A percentile compares a stretch with the other conserved stretches of the same genome.
Evolutionary conservation across 2,888 invertebrate species (phyloP).

Genomic region (Meiosimyza decipiens): DNA sequence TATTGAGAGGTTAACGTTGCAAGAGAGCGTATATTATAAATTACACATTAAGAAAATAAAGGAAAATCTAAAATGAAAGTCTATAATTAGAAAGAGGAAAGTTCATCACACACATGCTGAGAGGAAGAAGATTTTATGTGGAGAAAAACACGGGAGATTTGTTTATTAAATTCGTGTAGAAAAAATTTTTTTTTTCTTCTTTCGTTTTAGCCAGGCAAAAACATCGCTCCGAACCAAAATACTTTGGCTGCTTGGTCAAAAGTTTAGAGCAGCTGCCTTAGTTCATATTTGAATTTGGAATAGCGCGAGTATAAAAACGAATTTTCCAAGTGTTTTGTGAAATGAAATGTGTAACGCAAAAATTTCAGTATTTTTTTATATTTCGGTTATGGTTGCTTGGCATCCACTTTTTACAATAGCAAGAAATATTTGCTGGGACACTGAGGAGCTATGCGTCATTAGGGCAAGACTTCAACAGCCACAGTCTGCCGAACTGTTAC

Average conservation of each 20-base stretch:
- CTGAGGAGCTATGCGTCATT: constrained; percentile 45
- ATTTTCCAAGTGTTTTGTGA: neutral
- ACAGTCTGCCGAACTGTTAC: constrained; percentile 45
- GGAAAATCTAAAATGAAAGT: neutral
- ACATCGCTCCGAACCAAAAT: neutral
- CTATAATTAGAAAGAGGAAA: constrained; percentile 25
- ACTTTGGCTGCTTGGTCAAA: neutral
- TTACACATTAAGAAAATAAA: too few relatives aligned
- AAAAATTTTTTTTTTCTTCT: neutral
- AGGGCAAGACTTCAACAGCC: constrained; percentile 49
- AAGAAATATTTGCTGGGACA: constrained; percentile 40
- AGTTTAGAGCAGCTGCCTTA: neutral
- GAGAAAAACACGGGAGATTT: constrained; percentile 31
- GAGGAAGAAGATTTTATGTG: constrained; percentile 4
- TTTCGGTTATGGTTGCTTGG: constrained; percentile 12
- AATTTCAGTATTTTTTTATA: constrained; percentile 6
- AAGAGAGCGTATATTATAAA: too few relatives aligned
- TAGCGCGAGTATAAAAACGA: too few relatives aligned
- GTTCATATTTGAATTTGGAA: constrained; percentile 8
- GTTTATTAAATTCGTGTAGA: constrained; percentile 33
- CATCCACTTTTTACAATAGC: neutral
- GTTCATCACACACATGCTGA: constrained; percentile 6
- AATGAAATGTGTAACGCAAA: neutral
- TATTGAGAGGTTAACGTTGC: too few relatives aligned
- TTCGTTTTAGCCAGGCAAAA: neutral